Percentiles rank a stretch among this genome's conserved stretches.
Conservation (phyloP, 2,888 invertebrate genomes). For the Drosophila neonasuta region DNA sequence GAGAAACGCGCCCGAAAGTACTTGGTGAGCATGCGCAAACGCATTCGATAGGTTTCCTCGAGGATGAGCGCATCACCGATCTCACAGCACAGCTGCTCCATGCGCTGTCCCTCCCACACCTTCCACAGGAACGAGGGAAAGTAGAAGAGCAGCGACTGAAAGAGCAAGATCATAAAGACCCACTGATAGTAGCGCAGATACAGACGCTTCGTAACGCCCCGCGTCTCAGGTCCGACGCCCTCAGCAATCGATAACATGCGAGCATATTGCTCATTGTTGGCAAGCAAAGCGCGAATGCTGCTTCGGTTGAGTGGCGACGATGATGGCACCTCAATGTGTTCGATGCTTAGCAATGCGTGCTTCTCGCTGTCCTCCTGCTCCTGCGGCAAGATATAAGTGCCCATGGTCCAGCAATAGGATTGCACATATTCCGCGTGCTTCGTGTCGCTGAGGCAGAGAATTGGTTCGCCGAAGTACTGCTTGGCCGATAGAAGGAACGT, state of each 20-base stretch:
- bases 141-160: slow-evolving; percentile 77
- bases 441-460: slow-evolving; percentile 86
- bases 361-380: slow-evolving; percentile 26
- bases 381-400: slow-evolving; percentile 84
- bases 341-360: slow-evolving; percentile 5
- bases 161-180: slow-evolving; percentile 78
- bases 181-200: slow-evolving; percentile 80
- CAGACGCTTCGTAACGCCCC: slow-evolving; percentile 56
- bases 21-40: slow-evolving; percentile 59
- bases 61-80: slow-evolving; percentile 65
- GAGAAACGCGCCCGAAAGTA: slow-evolving; percentile 68
- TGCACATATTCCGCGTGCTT: slow-evolving; percentile 86
- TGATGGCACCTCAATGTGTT: neutral
- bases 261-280: slow-evolving; percentile 55
- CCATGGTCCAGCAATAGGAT: slow-evolving; percentile 90
- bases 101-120: slow-evolving; percentile 82
- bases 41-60: slow-evolving; percentile 54
- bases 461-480: slow-evolving; percentile 93
- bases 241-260: slow-evolving; percentile 65
- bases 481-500: slow-evolving; percentile 89
- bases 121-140: slow-evolving; percentile 79
- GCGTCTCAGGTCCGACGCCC: slow-evolving; percentile 66
- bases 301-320: slow-evolving; percentile 30
- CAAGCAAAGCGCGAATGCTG: slow-evolving; percentile 38
- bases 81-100: slow-evolving; percentile 75